Base-by-base conservation (phyloP, 2,888 invertebrate genomes). In the Ormyrus nitidulus region DNA sequence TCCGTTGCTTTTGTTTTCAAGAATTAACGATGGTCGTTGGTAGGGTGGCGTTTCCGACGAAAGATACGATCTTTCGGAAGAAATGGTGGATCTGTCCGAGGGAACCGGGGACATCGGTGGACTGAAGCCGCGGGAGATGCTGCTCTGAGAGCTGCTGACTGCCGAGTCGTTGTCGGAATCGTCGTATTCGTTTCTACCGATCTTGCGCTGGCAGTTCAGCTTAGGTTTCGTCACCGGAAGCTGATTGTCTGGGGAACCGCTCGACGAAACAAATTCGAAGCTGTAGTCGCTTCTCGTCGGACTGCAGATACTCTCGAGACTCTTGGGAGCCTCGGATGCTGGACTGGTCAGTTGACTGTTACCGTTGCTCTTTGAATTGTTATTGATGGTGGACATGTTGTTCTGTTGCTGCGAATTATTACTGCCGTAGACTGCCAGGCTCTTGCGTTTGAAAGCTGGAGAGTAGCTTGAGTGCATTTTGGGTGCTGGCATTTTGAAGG, bases 121-220 rank as follows among this genome's bases (percentile, higher is more conserved):
- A 48, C 96, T 96, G 83, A 94, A 93, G 81, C 94, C 94, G 83
- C 95, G 94, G 4, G 95, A 95, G 84, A 95, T 93, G 88, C 94
- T 94, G 88, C 95, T 95, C 64, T 96, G 96, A 74, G 96, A 94
- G 84, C 95, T 95, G 68, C 96, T 96, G 89, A 97, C 95, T 5
- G 96, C 96, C 49, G 96, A 97, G 90, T 97, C 97, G 86, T 96
- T 96, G 89, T 97, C 97, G 86, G 95, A 95, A 85, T 96, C 96
- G 84, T 94, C 93, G 85, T 91, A 86, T 90, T 93, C 88, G 59
- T 85, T 84, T n/a, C 87, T 83, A 5, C 88, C 84, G n/a, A 85
- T 84, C 61, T 88, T 86, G 6, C 76, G 76, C 0, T 76, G 66
- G 44, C 78, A 46, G 56, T 62, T 62, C 11, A 78, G 56, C 6